Conservation (phyloP, 2,113 vertebrate genomes). For the Bubalus kerabau region DNA sequence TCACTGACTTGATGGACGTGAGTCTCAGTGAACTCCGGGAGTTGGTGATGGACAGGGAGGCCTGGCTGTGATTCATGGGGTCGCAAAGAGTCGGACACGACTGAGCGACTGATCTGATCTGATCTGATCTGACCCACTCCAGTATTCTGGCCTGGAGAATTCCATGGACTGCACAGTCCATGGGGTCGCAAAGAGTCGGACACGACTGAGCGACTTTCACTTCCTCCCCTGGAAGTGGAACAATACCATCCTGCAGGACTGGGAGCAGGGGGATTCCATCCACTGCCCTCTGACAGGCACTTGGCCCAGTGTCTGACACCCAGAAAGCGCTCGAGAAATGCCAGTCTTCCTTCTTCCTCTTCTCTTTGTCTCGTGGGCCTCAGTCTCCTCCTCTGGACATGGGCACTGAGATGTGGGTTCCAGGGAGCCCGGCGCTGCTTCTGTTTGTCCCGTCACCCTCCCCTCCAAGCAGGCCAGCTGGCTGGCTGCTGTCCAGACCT, state of each 20-base stretch:
- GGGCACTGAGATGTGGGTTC: not conserved
- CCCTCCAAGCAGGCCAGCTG: not conserved
- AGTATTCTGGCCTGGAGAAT: not conserved
- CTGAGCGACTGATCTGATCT: too few relatives aligned
- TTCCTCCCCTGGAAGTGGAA: not conserved
- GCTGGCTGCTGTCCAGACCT: not conserved
- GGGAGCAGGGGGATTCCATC: not conserved
- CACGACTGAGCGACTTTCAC: not conserved
- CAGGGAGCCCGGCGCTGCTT: not conserved
- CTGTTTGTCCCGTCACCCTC: not conserved
- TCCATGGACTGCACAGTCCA: not conserved
- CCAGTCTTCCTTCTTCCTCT: not conserved
- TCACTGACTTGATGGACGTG: too few relatives aligned
- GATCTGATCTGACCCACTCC: not conserved
- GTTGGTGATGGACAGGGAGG: too few relatives aligned
- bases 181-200: not conserved
- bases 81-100: too few relatives aligned
- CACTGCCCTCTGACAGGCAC: fast-evolving
- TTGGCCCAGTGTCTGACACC: not conserved
- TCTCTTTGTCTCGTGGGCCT: not conserved
- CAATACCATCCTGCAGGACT: fast-evolving
- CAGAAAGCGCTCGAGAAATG: not conserved
- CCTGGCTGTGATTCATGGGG: too few relatives aligned
- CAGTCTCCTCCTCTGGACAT: not conserved
- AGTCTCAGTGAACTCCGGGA: too few relatives aligned